Evolutionary conservation across 2,888 invertebrate genomes (phyloP).

Genomic region (Malachius bipustulatus): DNA sequence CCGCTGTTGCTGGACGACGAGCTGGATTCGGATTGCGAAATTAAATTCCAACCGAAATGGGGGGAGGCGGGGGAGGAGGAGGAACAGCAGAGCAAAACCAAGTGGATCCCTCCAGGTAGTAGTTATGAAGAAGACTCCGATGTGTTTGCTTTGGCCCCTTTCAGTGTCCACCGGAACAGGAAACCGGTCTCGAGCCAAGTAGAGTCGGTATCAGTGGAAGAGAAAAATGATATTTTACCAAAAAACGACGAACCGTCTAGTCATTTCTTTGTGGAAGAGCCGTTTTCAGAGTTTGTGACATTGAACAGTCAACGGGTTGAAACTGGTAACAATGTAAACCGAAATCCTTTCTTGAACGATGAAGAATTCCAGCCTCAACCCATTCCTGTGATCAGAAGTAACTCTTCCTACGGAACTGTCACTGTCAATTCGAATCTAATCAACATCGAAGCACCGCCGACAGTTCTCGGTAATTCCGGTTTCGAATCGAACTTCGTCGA

Average conservation of each 20-base stretch:
- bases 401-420: conserved; percentile 28
- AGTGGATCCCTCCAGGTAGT: conserved; percentile 33
- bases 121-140: conserved; percentile 41
- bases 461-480: conserved; percentile 19
- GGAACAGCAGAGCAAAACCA: conserved; percentile 19
- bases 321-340: conserved; percentile 7
- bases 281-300: not conserved
- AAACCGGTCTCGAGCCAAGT: conserved; percentile 11
- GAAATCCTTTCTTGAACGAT: conserved; percentile 31
- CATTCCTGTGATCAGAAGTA: conserved; percentile 16
- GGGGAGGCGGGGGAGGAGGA: conserved; percentile 23
- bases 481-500: conserved; percentile 29
- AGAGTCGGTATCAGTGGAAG: conserved; percentile 3
- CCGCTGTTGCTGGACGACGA: conserved; percentile 68
- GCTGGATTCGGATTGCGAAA: conserved; percentile 49
- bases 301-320: not conserved
- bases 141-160: conserved; percentile 61
- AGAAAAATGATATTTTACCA: not conserved
- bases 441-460: conserved; percentile 22
- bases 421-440: conserved; percentile 29
- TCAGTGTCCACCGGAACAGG: conserved; percentile 32
- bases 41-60: conserved; percentile 27
- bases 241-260: not conserved
- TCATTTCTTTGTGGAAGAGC: not conserved
- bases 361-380: conserved; percentile 18